These are phyloP conservation scores for Cantharis rufa DNA, from an alignment of 2,888 invertebrate species.

Conservation along the genomic window DNA sequence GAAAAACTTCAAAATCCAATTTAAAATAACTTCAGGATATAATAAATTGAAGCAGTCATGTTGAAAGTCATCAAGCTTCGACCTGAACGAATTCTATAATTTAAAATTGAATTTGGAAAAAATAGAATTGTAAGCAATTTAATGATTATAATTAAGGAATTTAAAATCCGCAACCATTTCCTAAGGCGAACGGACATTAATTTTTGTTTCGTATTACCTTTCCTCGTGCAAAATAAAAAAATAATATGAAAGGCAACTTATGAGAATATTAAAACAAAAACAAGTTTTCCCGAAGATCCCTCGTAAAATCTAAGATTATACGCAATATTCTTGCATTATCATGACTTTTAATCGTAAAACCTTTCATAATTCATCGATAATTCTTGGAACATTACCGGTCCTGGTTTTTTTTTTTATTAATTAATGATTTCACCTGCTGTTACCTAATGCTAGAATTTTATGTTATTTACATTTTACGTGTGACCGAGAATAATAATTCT, in stretches of 20 bases:
- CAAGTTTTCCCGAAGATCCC: not conserved
- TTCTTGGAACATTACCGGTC: not conserved
- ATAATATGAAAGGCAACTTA: not conserved
- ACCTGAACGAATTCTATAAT: not conserved
- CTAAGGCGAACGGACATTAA: not conserved
- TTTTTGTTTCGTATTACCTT: not conserved
- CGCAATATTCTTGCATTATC: not conserved
- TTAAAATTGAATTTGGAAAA: not conserved
- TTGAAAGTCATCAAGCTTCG: not conserved
- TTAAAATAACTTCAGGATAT: not conserved
- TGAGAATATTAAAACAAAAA: not conserved
- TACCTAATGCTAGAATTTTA: not conserved
- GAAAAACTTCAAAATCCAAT: not conserved
- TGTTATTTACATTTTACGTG: not conserved
- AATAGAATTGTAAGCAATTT: not conserved
- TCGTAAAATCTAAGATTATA: not conserved
- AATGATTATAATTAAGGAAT: not conserved
- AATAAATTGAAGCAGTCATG: not conserved
- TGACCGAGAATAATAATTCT: not conserved
- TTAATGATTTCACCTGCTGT: not conserved
- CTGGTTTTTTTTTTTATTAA: not conserved
- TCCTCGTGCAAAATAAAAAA: not conserved
- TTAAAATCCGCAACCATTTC: not conserved
- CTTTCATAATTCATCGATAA: not conserved
- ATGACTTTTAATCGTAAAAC: not conserved